phyloP scores from a whole-genome alignment of 2,888 invertebrate species.

The Bimastos eiseni region DNA sequence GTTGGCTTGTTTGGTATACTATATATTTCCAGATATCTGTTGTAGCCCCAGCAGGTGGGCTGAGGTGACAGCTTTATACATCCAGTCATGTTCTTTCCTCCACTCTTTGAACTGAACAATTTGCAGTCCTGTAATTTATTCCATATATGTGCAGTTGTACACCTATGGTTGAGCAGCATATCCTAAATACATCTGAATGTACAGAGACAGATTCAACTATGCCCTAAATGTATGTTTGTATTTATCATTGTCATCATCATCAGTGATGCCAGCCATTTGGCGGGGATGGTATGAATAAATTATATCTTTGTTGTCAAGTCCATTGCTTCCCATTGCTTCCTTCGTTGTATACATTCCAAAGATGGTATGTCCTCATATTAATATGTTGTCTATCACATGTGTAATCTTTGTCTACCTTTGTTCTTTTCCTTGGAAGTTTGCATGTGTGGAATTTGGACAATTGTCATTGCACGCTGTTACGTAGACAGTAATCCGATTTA shows the following conservation, averaged over 20 bases:
- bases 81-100: background rate
- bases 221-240: background rate
- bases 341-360: too few relatives aligned
- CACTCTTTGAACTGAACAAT: background rate
- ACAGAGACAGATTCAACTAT: background rate
- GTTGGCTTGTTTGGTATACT: background rate
- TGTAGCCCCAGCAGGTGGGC: background rate
- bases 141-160: background rate
- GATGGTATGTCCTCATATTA: too few relatives aligned
- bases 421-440: too few relatives aligned
- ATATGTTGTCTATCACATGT: too few relatives aligned
- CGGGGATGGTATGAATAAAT: too few relatives aligned
- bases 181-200: background rate
- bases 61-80: background rate
- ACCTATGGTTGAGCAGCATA: background rate
- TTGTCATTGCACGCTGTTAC: background rate
- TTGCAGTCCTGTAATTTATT: background rate
- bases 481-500: background rate
- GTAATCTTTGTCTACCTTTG: too few relatives aligned
- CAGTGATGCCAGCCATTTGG: too few relatives aligned
- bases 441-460: too few relatives aligned
- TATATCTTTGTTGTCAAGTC: too few relatives aligned
- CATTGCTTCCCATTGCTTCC: too few relatives aligned
- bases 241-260: too few relatives aligned
- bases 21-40: background rate